Conservation (phyloP, 2,113 vertebrate genomes). For the Macrotus californicus region DNA sequence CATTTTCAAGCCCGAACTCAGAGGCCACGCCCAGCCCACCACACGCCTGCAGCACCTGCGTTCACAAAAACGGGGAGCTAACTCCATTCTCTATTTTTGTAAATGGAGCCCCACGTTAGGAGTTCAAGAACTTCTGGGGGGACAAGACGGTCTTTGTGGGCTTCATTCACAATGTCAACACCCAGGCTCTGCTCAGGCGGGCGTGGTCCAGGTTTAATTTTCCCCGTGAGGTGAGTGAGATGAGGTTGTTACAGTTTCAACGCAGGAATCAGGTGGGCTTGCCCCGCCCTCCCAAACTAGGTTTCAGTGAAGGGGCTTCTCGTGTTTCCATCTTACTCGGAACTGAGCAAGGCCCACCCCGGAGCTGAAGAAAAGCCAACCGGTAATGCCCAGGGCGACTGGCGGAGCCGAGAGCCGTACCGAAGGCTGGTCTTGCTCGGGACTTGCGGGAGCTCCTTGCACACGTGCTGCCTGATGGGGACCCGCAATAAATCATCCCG, state of each 20-base stretch:
- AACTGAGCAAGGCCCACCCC: not conserved
- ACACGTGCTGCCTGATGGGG: constrained; percentile 42
- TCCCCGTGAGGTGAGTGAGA: not conserved
- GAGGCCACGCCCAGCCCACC: not conserved
- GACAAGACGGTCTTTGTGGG: not conserved
- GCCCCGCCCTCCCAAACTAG: not conserved
- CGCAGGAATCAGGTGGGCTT: not conserved
- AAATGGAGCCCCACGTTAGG: not conserved
- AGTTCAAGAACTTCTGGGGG: too few species aligned
- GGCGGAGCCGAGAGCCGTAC: not conserved
- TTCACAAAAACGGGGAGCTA: not conserved
- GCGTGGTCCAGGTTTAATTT: not conserved
- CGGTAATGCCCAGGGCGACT: constrained; percentile 16
- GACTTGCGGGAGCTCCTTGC: constrained; percentile 49
- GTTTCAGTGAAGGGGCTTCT: not conserved
- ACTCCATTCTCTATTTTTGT: not conserved
- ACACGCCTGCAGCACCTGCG: accelerated
- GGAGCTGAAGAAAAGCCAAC: not conserved
- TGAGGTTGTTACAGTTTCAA: too few species aligned
- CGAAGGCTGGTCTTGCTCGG: constrained; percentile 5
- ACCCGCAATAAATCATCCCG: constrained; percentile 59
- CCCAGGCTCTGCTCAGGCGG: not conserved
- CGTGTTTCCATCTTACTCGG: not conserved
- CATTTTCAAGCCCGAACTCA: constrained; percentile 46
- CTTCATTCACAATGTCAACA: accelerated